These are phyloP conservation scores for Punctoribates punctum DNA, from an alignment of 2,888 invertebrate species.

Conservation along the genomic window DNA sequence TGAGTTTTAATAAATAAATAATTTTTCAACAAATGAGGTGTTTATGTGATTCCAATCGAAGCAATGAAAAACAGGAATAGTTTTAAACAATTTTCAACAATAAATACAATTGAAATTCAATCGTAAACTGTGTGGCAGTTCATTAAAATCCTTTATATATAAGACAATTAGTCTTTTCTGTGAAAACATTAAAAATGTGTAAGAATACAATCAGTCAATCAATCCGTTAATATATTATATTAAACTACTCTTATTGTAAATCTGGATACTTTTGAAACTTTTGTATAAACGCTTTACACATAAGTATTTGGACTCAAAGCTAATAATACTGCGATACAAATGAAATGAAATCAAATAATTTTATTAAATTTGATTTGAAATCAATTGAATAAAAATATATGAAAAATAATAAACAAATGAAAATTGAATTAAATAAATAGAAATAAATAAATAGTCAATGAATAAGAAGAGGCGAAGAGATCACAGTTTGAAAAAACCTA, in stretches of 20 bases:
- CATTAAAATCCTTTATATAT: neutral
- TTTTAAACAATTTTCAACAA: neutral
- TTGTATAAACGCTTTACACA: neutral
- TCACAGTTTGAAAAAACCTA: conserved; percentile 43
- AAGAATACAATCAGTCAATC: no score
- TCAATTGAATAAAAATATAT: conserved; percentile 10
- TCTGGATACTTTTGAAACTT: neutral
- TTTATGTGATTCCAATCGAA: neutral
- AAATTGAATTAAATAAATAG: conserved; percentile 12
- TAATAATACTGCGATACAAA: no score
- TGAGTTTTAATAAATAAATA: conserved; percentile 24
- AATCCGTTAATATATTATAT: no score
- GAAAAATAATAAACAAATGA: neutral
- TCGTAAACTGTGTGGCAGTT: conserved; percentile 13
- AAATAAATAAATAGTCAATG: conserved; percentile 45
- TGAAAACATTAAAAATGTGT: no score
- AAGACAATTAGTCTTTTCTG: neutral
- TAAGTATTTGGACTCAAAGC: neutral
- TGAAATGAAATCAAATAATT: no score
- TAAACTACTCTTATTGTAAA: neutral
- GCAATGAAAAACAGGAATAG: neutral
- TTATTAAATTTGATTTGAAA: no score
- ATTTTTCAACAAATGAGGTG: neutral
- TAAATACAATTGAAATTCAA: neutral
- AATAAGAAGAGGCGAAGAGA: conserved; percentile 35